These are phyloP conservation scores for Rhabdomys pumilio DNA, from an alignment of 2,797 vertebrate genomes.

Conservation along the genomic window DNA sequence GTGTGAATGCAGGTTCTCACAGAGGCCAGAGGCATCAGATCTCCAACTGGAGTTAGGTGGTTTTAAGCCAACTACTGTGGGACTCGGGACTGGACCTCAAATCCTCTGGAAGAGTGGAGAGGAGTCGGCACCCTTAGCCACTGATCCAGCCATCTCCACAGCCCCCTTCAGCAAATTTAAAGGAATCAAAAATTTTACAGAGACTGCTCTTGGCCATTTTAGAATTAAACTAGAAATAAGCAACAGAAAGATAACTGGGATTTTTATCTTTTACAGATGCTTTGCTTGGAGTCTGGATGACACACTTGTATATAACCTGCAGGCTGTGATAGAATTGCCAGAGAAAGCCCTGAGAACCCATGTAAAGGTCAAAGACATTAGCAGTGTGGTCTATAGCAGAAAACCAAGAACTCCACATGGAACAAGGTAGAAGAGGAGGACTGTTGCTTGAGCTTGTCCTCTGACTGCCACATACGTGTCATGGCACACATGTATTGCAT, in stretches of 20 bases:
- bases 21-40: not conserved
- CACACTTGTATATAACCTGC: not conserved
- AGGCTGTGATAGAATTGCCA: not conserved
- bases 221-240: not conserved
- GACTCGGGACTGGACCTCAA: no score
- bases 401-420: not conserved
- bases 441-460: no score
- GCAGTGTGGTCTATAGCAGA: not conserved
- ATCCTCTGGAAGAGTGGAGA: no score
- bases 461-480: not conserved
- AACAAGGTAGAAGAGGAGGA: no score
- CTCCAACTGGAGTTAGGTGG: no score
- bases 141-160: not conserved
- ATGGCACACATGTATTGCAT: not conserved
- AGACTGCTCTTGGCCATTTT: not conserved
- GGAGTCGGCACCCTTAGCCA: not conserved
- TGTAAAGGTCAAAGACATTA: not conserved
- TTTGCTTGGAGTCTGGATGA: not conserved
- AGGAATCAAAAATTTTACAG: not conserved
- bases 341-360: not conserved
- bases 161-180: not conserved
- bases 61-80: not conserved
- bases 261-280: not conserved
- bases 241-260: not conserved
- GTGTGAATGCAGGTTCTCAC: not conserved